These are phyloP conservation scores for Slavum lentiscoides DNA, from an alignment of 2,888 invertebrate species.

Conservation along the genomic window DNA sequence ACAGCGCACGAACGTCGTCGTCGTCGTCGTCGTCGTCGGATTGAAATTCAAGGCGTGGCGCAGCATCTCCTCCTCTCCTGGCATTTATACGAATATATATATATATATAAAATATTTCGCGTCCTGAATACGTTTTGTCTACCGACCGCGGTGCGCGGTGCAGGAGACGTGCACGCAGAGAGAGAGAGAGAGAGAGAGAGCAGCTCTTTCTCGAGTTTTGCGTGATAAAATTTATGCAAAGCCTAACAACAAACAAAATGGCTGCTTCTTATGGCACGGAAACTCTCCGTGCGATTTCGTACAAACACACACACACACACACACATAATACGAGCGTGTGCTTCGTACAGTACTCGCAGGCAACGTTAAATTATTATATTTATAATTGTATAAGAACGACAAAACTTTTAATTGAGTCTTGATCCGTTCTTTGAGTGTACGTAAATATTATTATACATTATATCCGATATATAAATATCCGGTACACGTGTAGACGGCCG, in stretches of 20 bases:
- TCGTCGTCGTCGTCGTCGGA: conserved; percentile 40
- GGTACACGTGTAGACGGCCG: neutral
- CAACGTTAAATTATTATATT: conserved; percentile 16
- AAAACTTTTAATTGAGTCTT: conserved; percentile 52
- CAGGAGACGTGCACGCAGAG: conserved; percentile 28
- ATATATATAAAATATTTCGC: conserved; percentile 14
- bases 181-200: conserved; percentile 45
- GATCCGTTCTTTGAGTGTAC: conserved; percentile 13
- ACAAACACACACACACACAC: no score
- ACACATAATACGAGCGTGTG: neutral
- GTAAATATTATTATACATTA: no score
- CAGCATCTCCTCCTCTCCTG: neutral
- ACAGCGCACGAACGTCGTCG: conserved; percentile 42
- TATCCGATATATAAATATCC: no score
- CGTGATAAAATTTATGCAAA: conserved; percentile 54
- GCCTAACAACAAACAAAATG: conserved; percentile 52
- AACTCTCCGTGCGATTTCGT: neutral
- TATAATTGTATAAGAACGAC: conserved; percentile 46
- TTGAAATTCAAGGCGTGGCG: conserved; percentile 52
- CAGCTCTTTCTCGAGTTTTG: conserved; percentile 54
- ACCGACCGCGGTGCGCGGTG: conserved; percentile 10
- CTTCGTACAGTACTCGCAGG: neutral
- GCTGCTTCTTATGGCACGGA: conserved; percentile 47
- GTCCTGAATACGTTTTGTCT: conserved; percentile 34
- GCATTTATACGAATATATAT: conserved; percentile 23